A percentile compares a stretch with the other conserved stretches of the same genome.
Conservation (phyloP, 2,797 vertebrate genomes). For the Linurgus olivaceus region DNA sequence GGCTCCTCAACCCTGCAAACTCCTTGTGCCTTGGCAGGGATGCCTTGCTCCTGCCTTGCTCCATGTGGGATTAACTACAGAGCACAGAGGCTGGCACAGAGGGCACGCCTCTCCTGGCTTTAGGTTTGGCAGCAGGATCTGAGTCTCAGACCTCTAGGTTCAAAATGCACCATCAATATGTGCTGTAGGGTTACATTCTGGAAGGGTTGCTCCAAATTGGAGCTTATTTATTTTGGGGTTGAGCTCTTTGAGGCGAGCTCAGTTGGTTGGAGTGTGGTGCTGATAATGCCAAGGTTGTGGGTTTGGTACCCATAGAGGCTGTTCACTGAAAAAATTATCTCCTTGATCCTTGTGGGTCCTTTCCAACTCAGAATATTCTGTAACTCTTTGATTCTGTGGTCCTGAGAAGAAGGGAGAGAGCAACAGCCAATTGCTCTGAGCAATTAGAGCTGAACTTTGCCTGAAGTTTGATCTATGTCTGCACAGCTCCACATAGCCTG, state of each 20-base stretch:
- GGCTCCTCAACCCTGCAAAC: not conserved
- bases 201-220: not conserved
- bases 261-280: not conserved
- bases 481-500: not conserved
- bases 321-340: not conserved
- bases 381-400: not conserved
- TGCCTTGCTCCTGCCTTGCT: fast-evolving
- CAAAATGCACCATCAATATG: not conserved
- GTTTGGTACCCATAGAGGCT: fast-evolving
- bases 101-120: not conserved
- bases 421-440: not conserved
- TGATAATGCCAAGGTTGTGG: not conserved
- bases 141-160: not conserved
- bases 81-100: not conserved
- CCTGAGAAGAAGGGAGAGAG: not conserved
- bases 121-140: not conserved
- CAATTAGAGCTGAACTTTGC: not conserved
- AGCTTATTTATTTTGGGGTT: not conserved
- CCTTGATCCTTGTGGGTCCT: not conserved
- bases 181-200: not conserved
- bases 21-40: not conserved
- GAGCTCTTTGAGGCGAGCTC: not conserved
- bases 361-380: not conserved
- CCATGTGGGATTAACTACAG: not conserved
- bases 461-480: not conserved